Conservation (phyloP, 2,888 invertebrate species). For the Scaptomyza caliginosa region DNA sequence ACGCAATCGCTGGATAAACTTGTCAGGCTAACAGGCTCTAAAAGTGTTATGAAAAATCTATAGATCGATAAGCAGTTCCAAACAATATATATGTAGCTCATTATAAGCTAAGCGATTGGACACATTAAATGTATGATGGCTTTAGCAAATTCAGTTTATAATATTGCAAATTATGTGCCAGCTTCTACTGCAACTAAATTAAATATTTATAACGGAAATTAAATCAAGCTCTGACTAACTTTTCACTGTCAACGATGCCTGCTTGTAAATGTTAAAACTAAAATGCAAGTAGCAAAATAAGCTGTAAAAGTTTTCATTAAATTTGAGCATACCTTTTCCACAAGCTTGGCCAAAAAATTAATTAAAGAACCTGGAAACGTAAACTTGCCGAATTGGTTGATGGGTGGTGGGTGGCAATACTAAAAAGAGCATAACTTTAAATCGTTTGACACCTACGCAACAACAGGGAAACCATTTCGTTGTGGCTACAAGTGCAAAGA, state of each 20-base stretch:
- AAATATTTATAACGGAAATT: conserved; percentile 46
- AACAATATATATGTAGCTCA: not conserved
- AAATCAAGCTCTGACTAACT: conserved; percentile 43
- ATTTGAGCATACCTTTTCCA: conserved; percentile 30
- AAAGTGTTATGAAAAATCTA: conserved; percentile 20
- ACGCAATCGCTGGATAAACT: conserved; percentile 11
- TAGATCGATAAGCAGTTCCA: conserved; percentile 14
- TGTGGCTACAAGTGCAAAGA: not conserved
- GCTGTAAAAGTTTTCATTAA: conserved; percentile 27
- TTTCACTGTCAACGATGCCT: conserved; percentile 14
- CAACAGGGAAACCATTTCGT: not conserved
- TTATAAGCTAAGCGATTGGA: too few relatives aligned
- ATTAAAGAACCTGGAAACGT: conserved; percentile 21
- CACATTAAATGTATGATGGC: too few relatives aligned
- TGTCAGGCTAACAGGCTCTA: conserved; percentile 33
- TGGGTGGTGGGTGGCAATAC: not conserved
- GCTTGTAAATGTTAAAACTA: not conserved
- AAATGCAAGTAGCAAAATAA: conserved; percentile 7
- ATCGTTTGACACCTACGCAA: conserved; percentile 43
- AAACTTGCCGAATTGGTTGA: not conserved
- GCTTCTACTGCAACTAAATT: too few relatives aligned
- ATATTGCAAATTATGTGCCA: too few relatives aligned
- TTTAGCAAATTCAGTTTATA: too few relatives aligned
- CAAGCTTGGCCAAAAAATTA: conserved; percentile 48
- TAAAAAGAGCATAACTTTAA: conserved; percentile 33